Percentiles rank a stretch among this genome's conserved stretches.
These are phyloP conservation scores for Ceratina calcarata DNA, from an alignment of 1,140 invertebrate genomes.

Conservation along the genomic window DNA sequence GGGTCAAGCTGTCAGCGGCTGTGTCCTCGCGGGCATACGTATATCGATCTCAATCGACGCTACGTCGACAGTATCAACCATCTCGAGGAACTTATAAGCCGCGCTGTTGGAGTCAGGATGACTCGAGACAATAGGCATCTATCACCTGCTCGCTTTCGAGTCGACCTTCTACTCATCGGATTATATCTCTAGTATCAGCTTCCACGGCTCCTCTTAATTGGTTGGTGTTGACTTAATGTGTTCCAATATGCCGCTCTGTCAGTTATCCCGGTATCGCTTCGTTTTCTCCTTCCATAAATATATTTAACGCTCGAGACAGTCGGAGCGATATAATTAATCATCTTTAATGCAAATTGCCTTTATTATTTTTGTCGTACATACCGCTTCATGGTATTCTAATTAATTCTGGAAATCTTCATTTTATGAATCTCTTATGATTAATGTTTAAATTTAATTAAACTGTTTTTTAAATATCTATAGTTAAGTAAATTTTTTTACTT, in stretches of 20 bases:
- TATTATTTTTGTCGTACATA: background rate
- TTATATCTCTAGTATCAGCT: conserved; percentile 53
- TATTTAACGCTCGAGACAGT: conserved; percentile 8
- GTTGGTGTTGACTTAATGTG: conserved; percentile 63
- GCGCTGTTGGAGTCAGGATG: conserved; percentile 55
- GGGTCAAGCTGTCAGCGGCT: conserved; percentile 64
- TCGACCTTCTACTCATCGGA: conserved; percentile 46
- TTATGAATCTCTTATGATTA: too few relatives aligned
- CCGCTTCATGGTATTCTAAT: too few relatives aligned
- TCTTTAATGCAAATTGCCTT: conserved; percentile 7
- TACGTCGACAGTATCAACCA: conserved; percentile 61
- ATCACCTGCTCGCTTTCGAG: conserved; percentile 57
- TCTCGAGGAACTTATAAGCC: conserved; percentile 68
- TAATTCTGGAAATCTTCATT: too few relatives aligned
- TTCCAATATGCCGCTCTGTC: conserved; percentile 49
- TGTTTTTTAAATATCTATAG: too few relatives aligned
- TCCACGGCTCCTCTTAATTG: conserved; percentile 60
- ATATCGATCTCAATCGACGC: conserved; percentile 69
- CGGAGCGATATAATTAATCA: conserved; percentile 31
- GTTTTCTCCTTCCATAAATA: background rate
- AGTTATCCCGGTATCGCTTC: background rate
- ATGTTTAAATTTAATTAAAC: too few relatives aligned
- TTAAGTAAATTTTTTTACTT: too few relatives aligned
- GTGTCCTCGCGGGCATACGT: conserved; percentile 27
- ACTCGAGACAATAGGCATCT: conserved; percentile 68